phyloP scores from a whole-genome alignment of 2,797 vertebrate genomes.

The Danio kyathit region DNA sequence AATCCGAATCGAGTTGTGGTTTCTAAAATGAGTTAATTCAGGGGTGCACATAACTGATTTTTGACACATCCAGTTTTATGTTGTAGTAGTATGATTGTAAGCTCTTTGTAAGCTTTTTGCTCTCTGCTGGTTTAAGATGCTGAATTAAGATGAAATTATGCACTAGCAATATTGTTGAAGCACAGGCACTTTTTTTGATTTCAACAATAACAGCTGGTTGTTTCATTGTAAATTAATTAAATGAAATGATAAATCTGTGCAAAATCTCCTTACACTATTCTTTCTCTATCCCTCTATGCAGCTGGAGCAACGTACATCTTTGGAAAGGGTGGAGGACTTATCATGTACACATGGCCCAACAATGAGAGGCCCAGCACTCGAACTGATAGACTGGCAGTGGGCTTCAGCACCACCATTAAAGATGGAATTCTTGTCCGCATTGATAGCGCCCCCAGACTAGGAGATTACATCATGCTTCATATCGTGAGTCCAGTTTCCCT shows the following conservation, averaged over 20 bases:
- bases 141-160: not conserved
- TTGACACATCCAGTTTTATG: too few relatives aligned
- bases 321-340: constrained; percentile 95
- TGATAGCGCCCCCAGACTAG: constrained; percentile 93
- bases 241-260: too few relatives aligned
- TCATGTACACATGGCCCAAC: constrained; percentile 95
- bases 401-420: constrained; percentile 96
- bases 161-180: not conserved
- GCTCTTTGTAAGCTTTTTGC: not conserved
- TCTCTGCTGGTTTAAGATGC: not conserved
- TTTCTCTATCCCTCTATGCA: constrained; percentile 66
- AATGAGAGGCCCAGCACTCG: constrained; percentile 96
- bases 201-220: not conserved
- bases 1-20: too few relatives aligned
- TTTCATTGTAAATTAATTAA: not conserved
- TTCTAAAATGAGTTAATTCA: too few relatives aligned
- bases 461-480: constrained; percentile 97
- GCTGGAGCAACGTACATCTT: constrained; percentile 97
- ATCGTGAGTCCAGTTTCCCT: constrained; percentile 84
- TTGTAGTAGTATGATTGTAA: not conserved
- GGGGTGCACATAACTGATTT: too few relatives aligned
- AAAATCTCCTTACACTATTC: not conserved
- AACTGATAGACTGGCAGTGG: constrained; percentile 93
- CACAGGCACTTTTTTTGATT: not conserved
- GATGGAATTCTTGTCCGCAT: constrained; percentile 96